Base-by-base conservation (phyloP, 2,888 invertebrate species). In the Druceiella hillmani region DNA sequence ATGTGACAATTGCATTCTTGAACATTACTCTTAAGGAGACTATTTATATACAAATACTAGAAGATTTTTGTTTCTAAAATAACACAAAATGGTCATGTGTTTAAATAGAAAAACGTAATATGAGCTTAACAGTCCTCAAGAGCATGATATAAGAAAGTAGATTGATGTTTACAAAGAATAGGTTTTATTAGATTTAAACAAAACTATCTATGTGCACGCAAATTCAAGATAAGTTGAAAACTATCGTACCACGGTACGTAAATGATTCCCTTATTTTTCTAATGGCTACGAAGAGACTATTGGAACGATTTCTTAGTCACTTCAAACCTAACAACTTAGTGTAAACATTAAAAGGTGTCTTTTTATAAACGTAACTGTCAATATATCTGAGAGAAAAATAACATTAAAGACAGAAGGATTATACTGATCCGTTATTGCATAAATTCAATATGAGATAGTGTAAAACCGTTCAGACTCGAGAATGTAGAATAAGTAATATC, bases 401-500 rank as follows among this genome's bases (percentile, higher is more conserved):
- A 26, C 35, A 29, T 7, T 44, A 20, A n/a, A 40, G 40, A 26
- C 47, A 47, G 36, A 24, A 38, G 34, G 10, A 45, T 12, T 47
- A 32, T 47, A 20, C 39, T 11, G 37, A 44, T 6, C 15, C 39
- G 12, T 24, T 45, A 9, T 41, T 45, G 13, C 24, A 33, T 3
- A 47, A 16, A 34, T 48, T 46, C 34, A 38, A 41, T 22, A 40
- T 43, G 44, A 12, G 4, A n/a, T 11, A 44, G 31, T 40, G 39
- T 36, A 38, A 40, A 25, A 2, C 12, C 11, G 25, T 28, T n/a
- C 27, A 16, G n/a, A 46, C 46, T 17, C 44, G 39, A n/a, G n/a
- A n/a, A 46, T 48, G 35, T 44, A 50, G 14, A n/a, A 10, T 5
- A 48, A 48, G 14, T 45, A 47, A 33, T 33, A 46, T n/a, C 14